Evolutionary conservation across 2,888 invertebrate genomes (phyloP), one percentile per base, ranked within the genome.

Genomic region (Meandrusa payeni): DNA sequence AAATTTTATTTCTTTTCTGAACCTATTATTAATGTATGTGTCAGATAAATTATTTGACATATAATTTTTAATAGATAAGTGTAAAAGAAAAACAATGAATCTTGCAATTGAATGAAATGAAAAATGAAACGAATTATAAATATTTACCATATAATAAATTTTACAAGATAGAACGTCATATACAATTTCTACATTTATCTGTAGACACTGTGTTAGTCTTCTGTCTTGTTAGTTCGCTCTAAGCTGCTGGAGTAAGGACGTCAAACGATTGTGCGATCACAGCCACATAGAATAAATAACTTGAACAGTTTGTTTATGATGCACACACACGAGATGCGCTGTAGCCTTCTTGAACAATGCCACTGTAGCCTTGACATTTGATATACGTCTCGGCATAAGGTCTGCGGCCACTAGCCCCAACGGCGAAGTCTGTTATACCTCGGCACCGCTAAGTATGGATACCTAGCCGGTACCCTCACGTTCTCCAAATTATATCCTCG

Each of bases 401-500:
- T 42, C 44, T 41, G 49, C 60, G 69, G 70, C 61, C 72, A 67
- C 75, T 83, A 82, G 76, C 85, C 85, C 82, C 85, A 83, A 49
- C 83, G 81, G 51, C 86, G 85, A 66, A 80, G 76, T 48, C 85
- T 75, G 64, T 70, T 79, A 62, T 74, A 82, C 48, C 64, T 73
- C 45, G 80, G 75, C 51, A 85, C 82, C 24, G 85, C 76, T 43
- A 86, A 70, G 61, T 87, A 87, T 13, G 87, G 86, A 56, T 86
- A 86, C 56, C 85, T 67, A 46, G 85, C 76, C 26, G 88, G 88
- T 47, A 88, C 88, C 52, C 76, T 73, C 60, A 87, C 88, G 54
- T 88, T 78, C 64, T 89, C 87, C 58, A 88, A 59, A 61, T 88
- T 89, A 64, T 87, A 88, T 13, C 88, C 88, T 11, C 88, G 75